These are phyloP conservation scores for Leptosomus discolor DNA, from an alignment of 2,113 vertebrate species.

Conservation along the genomic window DNA sequence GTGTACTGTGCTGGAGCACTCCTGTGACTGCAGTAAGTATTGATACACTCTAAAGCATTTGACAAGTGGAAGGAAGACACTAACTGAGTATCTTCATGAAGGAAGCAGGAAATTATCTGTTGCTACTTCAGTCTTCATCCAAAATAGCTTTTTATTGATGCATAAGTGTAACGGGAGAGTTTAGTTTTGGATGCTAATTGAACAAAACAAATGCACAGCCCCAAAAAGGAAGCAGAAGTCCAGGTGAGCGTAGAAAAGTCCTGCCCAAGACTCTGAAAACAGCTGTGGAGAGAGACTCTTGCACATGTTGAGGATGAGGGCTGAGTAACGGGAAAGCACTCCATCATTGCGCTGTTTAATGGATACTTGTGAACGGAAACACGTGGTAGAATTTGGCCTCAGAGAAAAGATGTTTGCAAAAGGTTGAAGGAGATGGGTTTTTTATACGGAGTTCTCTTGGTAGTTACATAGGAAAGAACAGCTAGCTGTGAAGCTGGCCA, in stretches of 20 bases:
- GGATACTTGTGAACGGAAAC: fast-evolving
- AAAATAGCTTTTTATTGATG: background rate
- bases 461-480: background rate
- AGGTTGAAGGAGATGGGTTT: background rate
- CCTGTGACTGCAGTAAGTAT: background rate
- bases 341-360: fast-evolving
- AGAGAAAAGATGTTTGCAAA: background rate
- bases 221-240: background rate
- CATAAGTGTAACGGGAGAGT: background rate
- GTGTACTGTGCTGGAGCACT: background rate
- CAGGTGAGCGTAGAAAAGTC: background rate
- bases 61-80: background rate
- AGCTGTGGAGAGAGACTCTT: background rate
- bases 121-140: background rate
- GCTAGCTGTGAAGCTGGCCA: background rate
- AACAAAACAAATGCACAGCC: background rate
- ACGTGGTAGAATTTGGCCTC: background rate
- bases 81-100: fast-evolving
- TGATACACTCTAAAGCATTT: background rate
- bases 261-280: fast-evolving
- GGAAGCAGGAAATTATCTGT: background rate
- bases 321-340: fast-evolving
- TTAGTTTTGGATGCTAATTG: background rate
- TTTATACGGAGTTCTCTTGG: background rate
- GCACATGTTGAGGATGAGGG: fast-evolving